phyloP scores from a whole-genome alignment of 2,888 invertebrate genomes.

The Lasioglossum vierecki region DNA sequence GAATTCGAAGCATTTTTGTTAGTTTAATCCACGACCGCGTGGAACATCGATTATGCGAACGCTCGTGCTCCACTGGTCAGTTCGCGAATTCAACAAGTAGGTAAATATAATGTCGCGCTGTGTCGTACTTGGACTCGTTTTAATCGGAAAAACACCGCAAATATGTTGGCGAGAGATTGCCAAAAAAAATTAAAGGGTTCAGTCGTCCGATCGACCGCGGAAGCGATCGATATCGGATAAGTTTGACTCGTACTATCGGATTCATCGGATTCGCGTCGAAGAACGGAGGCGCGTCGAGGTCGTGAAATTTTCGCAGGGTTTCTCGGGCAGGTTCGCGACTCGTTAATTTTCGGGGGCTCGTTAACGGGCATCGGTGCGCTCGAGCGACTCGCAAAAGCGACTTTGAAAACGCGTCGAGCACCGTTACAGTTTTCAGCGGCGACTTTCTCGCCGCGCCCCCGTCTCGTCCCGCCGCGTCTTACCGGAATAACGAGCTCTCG shows the following conservation, averaged over 20 bases:
- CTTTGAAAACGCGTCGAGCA: constrained; percentile 12
- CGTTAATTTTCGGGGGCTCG: constrained; percentile 10
- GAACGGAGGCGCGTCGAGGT: background rate
- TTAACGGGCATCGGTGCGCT: constrained; percentile 4
- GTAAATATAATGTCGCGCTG: background rate
- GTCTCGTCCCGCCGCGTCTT: background rate
- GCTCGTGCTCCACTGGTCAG: no score
- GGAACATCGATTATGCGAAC: background rate
- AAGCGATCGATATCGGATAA: background rate
- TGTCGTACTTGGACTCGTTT: background rate
- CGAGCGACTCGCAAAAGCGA: constrained; percentile 1
- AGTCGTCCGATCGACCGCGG: background rate
- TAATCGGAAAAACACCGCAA: no score
- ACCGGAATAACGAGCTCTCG: constrained; percentile 24
- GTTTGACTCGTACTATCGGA: background rate
- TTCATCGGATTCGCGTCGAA: background rate
- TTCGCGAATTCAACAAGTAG: background rate
- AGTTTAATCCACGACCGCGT: background rate
- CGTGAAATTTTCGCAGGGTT: background rate
- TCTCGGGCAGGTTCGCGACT: background rate
- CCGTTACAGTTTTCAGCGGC: constrained; percentile 20
- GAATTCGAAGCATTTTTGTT: background rate
- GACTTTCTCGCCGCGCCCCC: background rate
- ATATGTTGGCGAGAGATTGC: background rate
- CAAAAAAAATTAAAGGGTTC: background rate